These are phyloP conservation scores for Bombus impatiens DNA, from an alignment of 1,140 invertebrate species.

Conservation along the genomic window DNA sequence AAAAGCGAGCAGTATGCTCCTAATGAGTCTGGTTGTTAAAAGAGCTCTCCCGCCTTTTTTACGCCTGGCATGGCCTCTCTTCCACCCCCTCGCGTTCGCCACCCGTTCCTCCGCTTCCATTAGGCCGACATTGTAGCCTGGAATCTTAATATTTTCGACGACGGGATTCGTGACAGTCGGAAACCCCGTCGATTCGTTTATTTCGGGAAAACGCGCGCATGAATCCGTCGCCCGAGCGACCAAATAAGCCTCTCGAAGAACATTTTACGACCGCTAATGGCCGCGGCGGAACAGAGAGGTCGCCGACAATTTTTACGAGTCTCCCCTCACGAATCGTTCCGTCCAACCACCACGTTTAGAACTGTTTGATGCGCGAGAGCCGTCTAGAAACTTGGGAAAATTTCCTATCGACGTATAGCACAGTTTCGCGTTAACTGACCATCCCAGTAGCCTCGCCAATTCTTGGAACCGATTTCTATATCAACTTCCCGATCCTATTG, in stretches of 20 bases:
- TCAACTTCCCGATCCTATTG: no score
- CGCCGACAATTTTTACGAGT: constrained; percentile 16
- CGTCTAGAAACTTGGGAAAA: background rate
- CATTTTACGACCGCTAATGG: constrained; percentile 36
- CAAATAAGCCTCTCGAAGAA: constrained; percentile 26
- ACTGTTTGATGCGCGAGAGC: background rate
- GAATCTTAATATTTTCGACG: constrained; percentile 46
- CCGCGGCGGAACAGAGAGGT: background rate
- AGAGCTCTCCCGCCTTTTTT: constrained; percentile 75
- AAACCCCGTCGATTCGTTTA: constrained; percentile 44
- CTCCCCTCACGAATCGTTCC: background rate
- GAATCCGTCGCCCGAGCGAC: background rate
- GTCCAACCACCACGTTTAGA: background rate
- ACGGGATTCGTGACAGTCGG: constrained; percentile 3
- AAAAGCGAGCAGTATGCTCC: constrained; percentile 77
- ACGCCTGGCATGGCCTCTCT: constrained; percentile 65
- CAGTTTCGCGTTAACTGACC: background rate
- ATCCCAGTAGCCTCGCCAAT: background rate
- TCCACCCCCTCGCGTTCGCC: constrained; percentile 33
- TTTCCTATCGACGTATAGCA: background rate
- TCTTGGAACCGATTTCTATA: no score
- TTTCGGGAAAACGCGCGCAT: constrained; percentile 38
- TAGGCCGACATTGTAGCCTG: constrained; percentile 61
- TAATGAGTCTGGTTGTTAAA: constrained; percentile 83
- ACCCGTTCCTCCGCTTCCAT: constrained; percentile 50